Evolutionary conservation across 2,888 invertebrate species (phyloP), one percentile per base, ranked within the genome.

Genomic region (Phoenoteleia sp.): DNA sequence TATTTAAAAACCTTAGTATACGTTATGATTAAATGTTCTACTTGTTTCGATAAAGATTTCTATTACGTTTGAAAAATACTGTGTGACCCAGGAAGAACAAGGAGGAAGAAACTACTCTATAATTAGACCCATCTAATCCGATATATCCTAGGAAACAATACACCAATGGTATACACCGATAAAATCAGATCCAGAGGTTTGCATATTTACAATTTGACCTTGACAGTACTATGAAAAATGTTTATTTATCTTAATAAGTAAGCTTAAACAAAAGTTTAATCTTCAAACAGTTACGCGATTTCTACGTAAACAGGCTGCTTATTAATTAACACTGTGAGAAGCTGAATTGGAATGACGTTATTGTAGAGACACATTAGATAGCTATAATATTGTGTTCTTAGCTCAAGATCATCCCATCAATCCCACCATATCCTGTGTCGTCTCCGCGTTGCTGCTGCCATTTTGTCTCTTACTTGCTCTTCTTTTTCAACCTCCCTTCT

Each of bases 291-390:
- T 82, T 66, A 72, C 72, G 60, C 52, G 67, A 82, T 60, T 79
- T 54, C 42, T 42, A 58, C 47, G 84, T 85, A 72, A 86, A 76
- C 87, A 86, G 79, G 80, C 86, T 81, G 87, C 87, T 88, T 84
- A 49, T 67, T 66, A 60, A 64, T 84, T 71, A 69, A 45, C 64
- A 15, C n/a, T 71, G n/a, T 56, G 5, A 17, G 13, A 62, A n/a
- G 23, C 11, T 19, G 54, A 69, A 39, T 33, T 5, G n/a, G 25
- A 77, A 56, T 88, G 90, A 90, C 88, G 87, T 90, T 90, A 89
- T 72, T 66, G 81, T 47, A 67, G 71, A 88, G 81, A 82, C 52
- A 66, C 39, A 77, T 71, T 19, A 60, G 29, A 60, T 62, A 54
- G 42, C 27, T 74, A 58, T 52, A 54, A 54, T 64, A 77, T 45